Percentiles rank a stretch among this genome's conserved stretches.
phyloP scores from a whole-genome alignment of 1,140 invertebrate genomes.

The Sminthurides bifidus region DNA sequence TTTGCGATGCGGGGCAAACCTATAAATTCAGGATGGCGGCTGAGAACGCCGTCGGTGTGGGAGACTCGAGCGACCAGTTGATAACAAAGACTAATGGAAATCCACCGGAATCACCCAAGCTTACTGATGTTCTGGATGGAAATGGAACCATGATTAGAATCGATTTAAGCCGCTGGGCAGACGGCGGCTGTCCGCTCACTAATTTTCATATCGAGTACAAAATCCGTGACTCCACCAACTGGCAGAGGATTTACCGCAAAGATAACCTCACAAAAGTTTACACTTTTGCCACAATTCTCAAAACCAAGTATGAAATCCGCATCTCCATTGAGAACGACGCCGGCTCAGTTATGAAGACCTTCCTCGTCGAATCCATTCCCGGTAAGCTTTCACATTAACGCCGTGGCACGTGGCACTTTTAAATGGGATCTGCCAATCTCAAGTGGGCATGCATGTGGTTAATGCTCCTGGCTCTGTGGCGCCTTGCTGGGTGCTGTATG shows the following conservation, averaged over 20 bases:
- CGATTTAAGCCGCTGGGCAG: conserved; percentile 23
- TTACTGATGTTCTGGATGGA: conserved; percentile 24
- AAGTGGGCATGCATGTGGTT: too few relatives aligned
- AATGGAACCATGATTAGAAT: conserved; percentile 25
- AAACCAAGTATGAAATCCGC: conserved; percentile 14
- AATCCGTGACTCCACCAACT: conserved; percentile 14
- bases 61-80: conserved; percentile 6
- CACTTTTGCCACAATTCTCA: conserved; percentile 1
- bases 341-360: conserved; percentile 9
- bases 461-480: too few relatives aligned
- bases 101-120: conserved; percentile 11
- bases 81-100: conserved; percentile 16
- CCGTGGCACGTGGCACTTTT: too few relatives aligned
- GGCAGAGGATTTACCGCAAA: conserved; percentile 17
- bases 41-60: conserved; percentile 17
- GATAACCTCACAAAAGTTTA: conserved; percentile 16
- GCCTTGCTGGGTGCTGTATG: too few relatives aligned
- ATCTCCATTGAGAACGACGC: conserved; percentile 25
- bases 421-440: too few relatives aligned
- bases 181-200: conserved; percentile 35
- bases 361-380: conserved; percentile 20
- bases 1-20: conserved; percentile 58
- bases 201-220: conserved; percentile 41
- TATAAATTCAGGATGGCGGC: conserved; percentile 40
- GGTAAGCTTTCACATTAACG: conserved; percentile 16